These are phyloP conservation scores for Catharus bicknelli DNA, from an alignment of 2,113 vertebrate genomes.

Conservation along the genomic window DNA sequence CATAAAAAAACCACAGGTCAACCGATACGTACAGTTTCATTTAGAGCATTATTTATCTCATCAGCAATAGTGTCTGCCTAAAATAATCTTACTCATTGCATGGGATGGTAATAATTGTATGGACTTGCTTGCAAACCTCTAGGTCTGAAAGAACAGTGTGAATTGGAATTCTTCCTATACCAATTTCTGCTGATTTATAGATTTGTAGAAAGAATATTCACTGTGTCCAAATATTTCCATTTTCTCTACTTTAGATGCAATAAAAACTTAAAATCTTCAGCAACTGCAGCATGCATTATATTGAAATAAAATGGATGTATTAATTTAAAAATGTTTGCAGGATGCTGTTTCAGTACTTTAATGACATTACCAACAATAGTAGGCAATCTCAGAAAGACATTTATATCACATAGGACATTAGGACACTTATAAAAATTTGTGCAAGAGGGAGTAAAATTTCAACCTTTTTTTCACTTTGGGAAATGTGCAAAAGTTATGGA, in stretches of 20 bases:
- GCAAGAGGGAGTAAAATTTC: not conserved
- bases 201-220: not conserved
- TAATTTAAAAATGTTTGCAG: not conserved
- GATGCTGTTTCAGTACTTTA: not conserved
- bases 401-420: not conserved
- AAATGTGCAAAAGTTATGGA: not conserved
- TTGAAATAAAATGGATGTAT: not conserved
- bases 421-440: not conserved
- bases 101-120: not conserved
- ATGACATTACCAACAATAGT: not conserved
- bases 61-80: not conserved
- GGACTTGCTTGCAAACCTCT: not conserved
- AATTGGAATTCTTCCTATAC: not conserved
- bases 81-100: not conserved
- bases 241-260: not conserved
- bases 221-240: not conserved
- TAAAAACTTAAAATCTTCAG: not conserved
- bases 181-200: not conserved
- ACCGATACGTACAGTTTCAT: not conserved
- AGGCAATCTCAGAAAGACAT: not conserved
- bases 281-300: not conserved
- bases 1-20: not conserved
- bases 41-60: not conserved
- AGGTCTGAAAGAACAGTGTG: not conserved
- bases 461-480: fast-evolving